These are phyloP conservation scores for Aviceda subcristata DNA, from an alignment of 2,113 vertebrate genomes.

Conservation along the genomic window DNA sequence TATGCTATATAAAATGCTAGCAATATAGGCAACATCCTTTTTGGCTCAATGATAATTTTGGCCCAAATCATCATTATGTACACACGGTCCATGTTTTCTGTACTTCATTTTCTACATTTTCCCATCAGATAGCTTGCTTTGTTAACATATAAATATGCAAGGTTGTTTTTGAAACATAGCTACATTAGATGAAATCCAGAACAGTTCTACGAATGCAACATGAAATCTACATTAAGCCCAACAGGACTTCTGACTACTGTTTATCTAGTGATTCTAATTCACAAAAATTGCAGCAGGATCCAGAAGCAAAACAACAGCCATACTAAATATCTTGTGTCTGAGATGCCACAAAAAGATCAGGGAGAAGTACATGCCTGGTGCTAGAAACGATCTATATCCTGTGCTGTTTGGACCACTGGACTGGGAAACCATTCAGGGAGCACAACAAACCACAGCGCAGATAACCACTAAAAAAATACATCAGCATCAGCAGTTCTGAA, in stretches of 20 bases:
- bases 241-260: not conserved
- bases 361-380: not conserved
- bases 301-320: not conserved
- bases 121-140: not conserved
- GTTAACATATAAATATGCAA: not conserved
- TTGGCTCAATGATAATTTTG: not conserved
- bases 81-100: not conserved
- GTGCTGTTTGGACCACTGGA: not conserved
- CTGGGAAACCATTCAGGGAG: not conserved
- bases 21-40: not conserved
- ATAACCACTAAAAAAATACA: not conserved
- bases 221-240: not conserved
- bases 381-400: not conserved
- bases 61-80: not conserved
- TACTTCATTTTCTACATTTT: not conserved
- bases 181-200: not conserved
- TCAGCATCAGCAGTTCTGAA: not conserved
- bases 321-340: not conserved
- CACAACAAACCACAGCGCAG: not conserved
- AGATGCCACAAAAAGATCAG: not conserved
- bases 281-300: not conserved
- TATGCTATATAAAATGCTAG: not conserved
- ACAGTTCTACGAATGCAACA: not conserved
- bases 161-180: not conserved
- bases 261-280: not conserved